Evolutionary conservation across 2,797 vertebrate genomes (phyloP).

Genomic region (Chiloscyllium punctatum): DNA sequence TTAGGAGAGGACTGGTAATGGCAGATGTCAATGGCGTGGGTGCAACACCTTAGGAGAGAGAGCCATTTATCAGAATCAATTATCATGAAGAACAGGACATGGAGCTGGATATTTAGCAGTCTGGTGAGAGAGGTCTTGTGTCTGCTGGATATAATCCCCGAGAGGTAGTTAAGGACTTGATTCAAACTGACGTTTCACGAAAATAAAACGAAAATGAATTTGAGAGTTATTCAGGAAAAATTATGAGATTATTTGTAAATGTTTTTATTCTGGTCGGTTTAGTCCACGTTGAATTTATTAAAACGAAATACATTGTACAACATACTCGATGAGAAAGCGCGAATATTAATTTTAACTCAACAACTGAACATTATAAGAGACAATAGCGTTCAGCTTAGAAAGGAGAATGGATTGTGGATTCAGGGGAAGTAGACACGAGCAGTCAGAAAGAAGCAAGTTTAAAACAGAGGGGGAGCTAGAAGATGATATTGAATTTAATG

Average conservation of each 20-base stretch:
- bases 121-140: background rate
- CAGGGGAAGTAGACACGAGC: background rate
- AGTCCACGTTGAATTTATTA: background rate
- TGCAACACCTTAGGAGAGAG: no score
- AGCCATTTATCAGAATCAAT: background rate
- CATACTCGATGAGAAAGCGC: background rate
- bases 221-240: background rate
- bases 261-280: background rate
- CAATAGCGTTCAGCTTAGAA: background rate
- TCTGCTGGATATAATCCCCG: background rate
- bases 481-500: background rate
- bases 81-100: background rate
- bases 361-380: background rate
- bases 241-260: no score
- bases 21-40: background rate
- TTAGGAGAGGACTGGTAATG: background rate
- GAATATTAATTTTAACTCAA: background rate
- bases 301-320: background rate
- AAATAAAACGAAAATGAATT: background rate
- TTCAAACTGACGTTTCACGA: background rate
- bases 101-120: background rate
- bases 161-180: background rate
- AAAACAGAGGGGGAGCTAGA: background rate
- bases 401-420: background rate
- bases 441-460: background rate